These are phyloP conservation scores for Drosophila insularis DNA, from an alignment of 1,140 invertebrate genomes.

Conservation along the genomic window DNA sequence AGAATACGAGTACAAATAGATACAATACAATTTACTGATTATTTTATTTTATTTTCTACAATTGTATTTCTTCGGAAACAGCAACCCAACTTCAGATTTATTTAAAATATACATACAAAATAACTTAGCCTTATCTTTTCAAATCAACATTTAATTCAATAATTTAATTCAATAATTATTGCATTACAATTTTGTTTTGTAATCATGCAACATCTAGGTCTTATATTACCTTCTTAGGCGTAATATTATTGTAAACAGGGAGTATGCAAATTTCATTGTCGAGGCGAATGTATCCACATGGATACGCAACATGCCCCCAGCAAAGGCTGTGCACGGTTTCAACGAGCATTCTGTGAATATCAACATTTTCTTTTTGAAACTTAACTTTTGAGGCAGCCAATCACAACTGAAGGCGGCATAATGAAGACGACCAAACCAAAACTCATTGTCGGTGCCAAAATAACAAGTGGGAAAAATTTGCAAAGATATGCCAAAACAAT, in stretches of 20 bases:
- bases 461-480: constrained; percentile 60
- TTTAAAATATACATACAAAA: too few relatives aligned
- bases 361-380: constrained; percentile 50
- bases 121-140: too few relatives aligned
- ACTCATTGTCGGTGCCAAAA: constrained; percentile 51
- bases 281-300: constrained; percentile 54
- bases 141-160: too few relatives aligned
- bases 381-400: constrained; percentile 39
- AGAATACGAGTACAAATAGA: too few relatives aligned
- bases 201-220: too few relatives aligned
- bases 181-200: too few relatives aligned
- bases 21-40: too few relatives aligned
- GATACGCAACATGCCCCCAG: constrained; percentile 56
- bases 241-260: constrained; percentile 49
- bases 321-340: constrained; percentile 25
- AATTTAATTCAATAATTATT: too few relatives aligned
- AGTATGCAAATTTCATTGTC: constrained; percentile 53
- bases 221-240: constrained; percentile 18
- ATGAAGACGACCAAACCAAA: constrained; percentile 45
- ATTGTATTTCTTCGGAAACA: too few relatives aligned
- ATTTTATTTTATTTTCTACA: too few relatives aligned
- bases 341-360: constrained; percentile 52
- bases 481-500: constrained; percentile 49
- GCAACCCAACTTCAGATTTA: too few relatives aligned
- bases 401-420: constrained; percentile 53